Percentiles rank a stretch among this genome's conserved stretches.
Conservation (phyloP, 2,797 vertebrate genomes). For the Cynopterus sphinx region DNA sequence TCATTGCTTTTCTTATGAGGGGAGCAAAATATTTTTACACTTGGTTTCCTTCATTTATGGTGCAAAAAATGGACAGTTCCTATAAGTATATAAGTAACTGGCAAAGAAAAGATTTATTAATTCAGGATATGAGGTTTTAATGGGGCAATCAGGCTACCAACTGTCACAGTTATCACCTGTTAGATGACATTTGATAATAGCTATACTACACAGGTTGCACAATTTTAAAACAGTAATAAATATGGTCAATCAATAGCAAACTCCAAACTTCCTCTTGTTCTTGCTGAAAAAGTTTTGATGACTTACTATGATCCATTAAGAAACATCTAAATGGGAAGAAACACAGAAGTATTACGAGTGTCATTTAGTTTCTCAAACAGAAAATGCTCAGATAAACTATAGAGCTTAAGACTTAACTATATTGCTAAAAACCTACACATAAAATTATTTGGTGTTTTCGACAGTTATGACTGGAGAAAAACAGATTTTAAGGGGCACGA, state of each 20-base stretch:
- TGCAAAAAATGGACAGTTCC: background rate
- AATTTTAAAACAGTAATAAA: constrained; percentile 37
- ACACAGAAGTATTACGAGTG: background rate
- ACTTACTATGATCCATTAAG: constrained; percentile 69
- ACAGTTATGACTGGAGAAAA: background rate
- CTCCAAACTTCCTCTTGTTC: background rate
- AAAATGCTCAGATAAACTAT: background rate
- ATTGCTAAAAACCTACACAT: background rate
- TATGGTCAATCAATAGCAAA: background rate
- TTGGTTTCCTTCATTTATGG: background rate
- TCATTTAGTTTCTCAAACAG: background rate
- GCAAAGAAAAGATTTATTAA: constrained; percentile 39
- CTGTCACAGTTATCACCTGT: background rate
- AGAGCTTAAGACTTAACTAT: background rate
- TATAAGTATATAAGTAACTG: background rate
- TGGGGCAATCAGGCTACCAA: background rate
- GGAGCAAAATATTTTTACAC: background rate
- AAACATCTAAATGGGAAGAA: constrained; percentile 78
- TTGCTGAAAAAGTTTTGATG: background rate
- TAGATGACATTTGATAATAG: background rate
- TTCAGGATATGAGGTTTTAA: background rate
- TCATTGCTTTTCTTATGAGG: background rate
- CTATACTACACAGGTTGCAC: background rate
- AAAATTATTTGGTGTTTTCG: background rate
- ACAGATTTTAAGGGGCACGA: background rate